Base-by-base conservation (phyloP, 1,140 invertebrate species). In the Apis florea region DNA sequence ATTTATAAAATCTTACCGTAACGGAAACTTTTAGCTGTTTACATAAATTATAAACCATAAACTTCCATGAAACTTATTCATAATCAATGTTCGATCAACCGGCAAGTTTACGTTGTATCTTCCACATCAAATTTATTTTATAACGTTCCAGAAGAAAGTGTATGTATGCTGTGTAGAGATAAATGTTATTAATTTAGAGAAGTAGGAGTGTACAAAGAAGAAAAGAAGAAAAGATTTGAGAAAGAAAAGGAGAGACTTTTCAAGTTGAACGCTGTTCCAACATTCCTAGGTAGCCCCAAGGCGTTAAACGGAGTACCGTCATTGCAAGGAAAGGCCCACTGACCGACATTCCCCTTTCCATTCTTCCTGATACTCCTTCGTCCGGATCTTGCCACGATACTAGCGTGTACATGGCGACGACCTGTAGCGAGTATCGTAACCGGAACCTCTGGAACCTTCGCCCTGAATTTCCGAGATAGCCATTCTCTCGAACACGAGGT, bases 301-400 rank as follows among this genome's bases (percentile, higher is more conserved):
- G 86, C 83, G 84, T 74, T 81, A 81, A 81, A 85, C 88, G 82
- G 76, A 79, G 81, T 78, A 85, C 76, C 74, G 78, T 84, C 84
- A 80, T 82, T 63, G 69, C 86, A 80, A 73, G 75, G 86, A 83
- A 85, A 92, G 92, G 88, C 92, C 91, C 90, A 92, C 86, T 93
- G 92, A 93, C 92, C 92, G 92, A 93, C 86, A 93, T 93, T 92
- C 89, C 88, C 89, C 59, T 88, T 91, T 89, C 88, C 89, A 89
- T 90, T 90, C 87, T 90, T 90, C 81, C 85, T 88, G 79, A 83
- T 83, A 61, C 79, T 82, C 68, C 80, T 81, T 70, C 76, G 78
- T 59, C 68, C 82, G 63, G 75, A 84, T 85, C 85, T 84, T 64
- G 40, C 75, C 40, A 66, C 80, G 85, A 83, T 81, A 69, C 47